Evolutionary conservation across 2,888 invertebrate genomes (phyloP), one percentile per base, ranked within the genome.

Genomic region (Nasonovia ribisnigri): DNA sequence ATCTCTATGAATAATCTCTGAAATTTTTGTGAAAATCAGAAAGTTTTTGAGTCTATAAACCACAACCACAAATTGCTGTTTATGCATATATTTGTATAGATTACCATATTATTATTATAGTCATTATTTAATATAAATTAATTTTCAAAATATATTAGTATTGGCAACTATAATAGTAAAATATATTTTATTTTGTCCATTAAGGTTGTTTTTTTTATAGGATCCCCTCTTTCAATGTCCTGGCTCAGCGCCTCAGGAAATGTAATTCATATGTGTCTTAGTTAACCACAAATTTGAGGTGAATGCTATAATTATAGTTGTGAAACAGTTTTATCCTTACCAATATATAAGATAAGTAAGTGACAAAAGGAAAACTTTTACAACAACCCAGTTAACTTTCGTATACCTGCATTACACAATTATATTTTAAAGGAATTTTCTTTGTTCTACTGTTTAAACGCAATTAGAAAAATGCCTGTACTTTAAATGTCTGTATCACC

Each of bases 331-430:
- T 89, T n/a, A 43, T 20, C 43, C 4, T 29, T 20, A 60, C 29
- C n/a, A 20, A 89, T 43, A 84, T 54, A 91, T n/a, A 91, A 84
- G 57, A 57, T 86, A 92, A 92, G 36, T 87, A 92, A 92, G 87
- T 92, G 87, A 26, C 48, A 87, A 92, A 91, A 88, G 57, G 48
- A 88, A 87, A 92, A 92, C 87, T 87, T 92, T 92, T 60, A 48
- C 11, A 92, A 87, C 87, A 86, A 92, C 67, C 11, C 60, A 13
- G 67, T 87, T 43, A 67, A 92, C 67, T 92, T 92, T 48, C 26
- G 8, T 88, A 54, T 16, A 88, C 16, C 60, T 88, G 24, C 48
- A 67, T 48, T 67, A 88, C 46, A 67, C 67, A 77, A 77, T 77
- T 77, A 77, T 26, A 57, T 57, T 91, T 92, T 48, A 36, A 92